Conservation (phyloP, 2,888 invertebrate species). For the Stegophylla sp. region DNA sequence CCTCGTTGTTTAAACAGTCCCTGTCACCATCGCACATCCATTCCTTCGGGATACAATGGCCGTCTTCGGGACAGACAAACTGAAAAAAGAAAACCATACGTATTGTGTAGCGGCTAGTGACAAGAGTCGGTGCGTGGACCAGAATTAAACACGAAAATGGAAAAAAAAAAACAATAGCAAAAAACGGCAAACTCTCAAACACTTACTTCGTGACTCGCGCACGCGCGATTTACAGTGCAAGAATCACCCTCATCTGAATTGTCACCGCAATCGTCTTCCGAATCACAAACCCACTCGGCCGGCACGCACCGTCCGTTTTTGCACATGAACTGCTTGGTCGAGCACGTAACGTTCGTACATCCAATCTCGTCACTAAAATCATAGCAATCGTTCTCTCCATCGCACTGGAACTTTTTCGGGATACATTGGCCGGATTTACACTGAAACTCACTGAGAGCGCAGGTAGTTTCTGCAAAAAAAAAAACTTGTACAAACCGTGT, state of each 20-base stretch:
- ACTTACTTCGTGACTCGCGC: constrained; percentile 80
- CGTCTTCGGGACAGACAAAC: constrained; percentile 92
- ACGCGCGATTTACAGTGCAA: constrained; percentile 92
- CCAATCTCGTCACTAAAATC: constrained; percentile 93
- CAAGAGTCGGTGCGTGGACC: no score
- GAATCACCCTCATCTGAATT: constrained; percentile 93
- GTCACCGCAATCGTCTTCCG: constrained; percentile 96
- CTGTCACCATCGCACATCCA: constrained; percentile 96
- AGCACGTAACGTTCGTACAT: constrained; percentile 91
- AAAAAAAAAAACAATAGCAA: no score
- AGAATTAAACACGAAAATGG: no score
- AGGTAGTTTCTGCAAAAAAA: constrained; percentile 82
- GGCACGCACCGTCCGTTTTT: constrained; percentile 92
- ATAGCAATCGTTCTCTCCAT: constrained; percentile 94
- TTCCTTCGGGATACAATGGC: constrained; percentile 92
- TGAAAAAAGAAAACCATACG: constrained; percentile 65
- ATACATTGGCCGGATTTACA: constrained; percentile 93
- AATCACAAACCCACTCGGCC: constrained; percentile 92
- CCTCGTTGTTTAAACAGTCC: constrained; percentile 81
- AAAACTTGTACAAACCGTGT: constrained; percentile 30
- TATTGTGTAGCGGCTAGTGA: no score
- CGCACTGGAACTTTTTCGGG: constrained; percentile 90
- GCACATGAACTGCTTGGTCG: constrained; percentile 88
- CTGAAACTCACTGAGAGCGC: constrained; percentile 88
- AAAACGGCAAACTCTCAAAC: no score